Conservation (phyloP, 2,888 invertebrate species). For the Bombyx huttoni region DNA sequence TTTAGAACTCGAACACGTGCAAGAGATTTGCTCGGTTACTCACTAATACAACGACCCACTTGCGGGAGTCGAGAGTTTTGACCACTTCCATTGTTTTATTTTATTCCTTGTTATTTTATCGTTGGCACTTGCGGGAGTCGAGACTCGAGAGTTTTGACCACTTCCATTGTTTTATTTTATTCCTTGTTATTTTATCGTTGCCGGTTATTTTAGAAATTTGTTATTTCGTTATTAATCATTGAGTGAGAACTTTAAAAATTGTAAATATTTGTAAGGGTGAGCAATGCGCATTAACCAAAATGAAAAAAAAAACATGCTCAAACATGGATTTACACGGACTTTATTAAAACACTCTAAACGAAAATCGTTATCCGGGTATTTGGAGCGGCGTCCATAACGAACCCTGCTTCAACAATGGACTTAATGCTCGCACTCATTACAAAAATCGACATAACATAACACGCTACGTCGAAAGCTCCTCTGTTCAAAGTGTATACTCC, state of each 20-base stretch:
- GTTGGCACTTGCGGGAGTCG: not conserved
- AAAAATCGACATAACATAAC: slow-evolving; percentile 72
- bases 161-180: not conserved
- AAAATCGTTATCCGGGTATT: slow-evolving; percentile 68
- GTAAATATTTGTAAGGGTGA: slow-evolving; percentile 3
- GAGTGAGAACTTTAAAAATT: not conserved
- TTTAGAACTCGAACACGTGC: slow-evolving; percentile 50
- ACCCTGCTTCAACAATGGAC: slow-evolving; percentile 69
- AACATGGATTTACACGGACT: slow-evolving; percentile 60
- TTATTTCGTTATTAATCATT: no score
- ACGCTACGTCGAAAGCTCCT: slow-evolving; percentile 67
- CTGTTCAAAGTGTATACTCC: slow-evolving; percentile 70
- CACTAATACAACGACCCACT: not conserved
- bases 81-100: not conserved
- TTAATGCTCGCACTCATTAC: slow-evolving; percentile 71
- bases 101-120: not conserved
- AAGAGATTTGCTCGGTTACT: slow-evolving; percentile 15
- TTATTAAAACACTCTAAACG: slow-evolving; percentile 70
- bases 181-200: not conserved
- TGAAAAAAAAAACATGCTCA: slow-evolving; percentile 31
- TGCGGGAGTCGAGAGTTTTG: not conserved
- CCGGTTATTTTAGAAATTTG: no score
- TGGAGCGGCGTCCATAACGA: slow-evolving; percentile 68
- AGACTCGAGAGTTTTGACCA: not conserved
- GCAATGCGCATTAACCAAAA: slow-evolving; percentile 4